A percentile compares a stretch with the other conserved stretches of the same genome.
phyloP scores from a whole-genome alignment of 2,797 vertebrate genomes.

The Podargus strigoides region DNA sequence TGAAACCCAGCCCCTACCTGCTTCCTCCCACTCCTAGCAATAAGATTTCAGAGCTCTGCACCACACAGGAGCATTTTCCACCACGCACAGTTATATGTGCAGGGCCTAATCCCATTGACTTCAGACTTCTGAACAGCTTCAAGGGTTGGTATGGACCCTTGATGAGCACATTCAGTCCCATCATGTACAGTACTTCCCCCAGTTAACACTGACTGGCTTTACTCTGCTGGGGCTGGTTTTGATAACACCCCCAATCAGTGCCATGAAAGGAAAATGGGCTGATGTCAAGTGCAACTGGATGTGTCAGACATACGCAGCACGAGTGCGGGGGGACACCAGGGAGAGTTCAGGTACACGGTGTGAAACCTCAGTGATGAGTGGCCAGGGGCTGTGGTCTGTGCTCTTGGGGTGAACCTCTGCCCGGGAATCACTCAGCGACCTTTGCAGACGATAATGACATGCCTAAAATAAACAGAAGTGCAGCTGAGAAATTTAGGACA shows the following conservation, averaged over 20 bases:
- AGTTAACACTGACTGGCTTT: background rate
- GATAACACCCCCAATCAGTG: background rate
- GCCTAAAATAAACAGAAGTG: slow-evolving; percentile 76
- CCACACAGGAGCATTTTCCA: background rate
- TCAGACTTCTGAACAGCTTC: background rate
- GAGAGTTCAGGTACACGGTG: background rate
- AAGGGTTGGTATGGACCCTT: background rate
- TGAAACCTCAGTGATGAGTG: background rate
- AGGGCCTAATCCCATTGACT: background rate
- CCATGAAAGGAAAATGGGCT: background rate
- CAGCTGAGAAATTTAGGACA: slow-evolving; percentile 41
- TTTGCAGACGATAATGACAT: slow-evolving; percentile 16
- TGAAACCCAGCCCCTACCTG: background rate
- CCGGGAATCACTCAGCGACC: slow-evolving; percentile 71
- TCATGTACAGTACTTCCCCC: background rate
- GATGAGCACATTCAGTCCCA: background rate
- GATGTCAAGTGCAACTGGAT: background rate
- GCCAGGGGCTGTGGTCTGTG: slow-evolving; percentile 60
- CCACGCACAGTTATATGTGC: background rate
- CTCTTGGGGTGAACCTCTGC: slow-evolving; percentile 74
- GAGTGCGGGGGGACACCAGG: background rate
- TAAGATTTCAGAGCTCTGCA: background rate
- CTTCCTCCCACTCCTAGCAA: background rate
- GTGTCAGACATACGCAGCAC: accelerated
- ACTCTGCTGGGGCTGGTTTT: background rate